Evolutionary conservation across 2,797 vertebrate genomes (phyloP).

Genomic region (Enteromius radiatus): DNA sequence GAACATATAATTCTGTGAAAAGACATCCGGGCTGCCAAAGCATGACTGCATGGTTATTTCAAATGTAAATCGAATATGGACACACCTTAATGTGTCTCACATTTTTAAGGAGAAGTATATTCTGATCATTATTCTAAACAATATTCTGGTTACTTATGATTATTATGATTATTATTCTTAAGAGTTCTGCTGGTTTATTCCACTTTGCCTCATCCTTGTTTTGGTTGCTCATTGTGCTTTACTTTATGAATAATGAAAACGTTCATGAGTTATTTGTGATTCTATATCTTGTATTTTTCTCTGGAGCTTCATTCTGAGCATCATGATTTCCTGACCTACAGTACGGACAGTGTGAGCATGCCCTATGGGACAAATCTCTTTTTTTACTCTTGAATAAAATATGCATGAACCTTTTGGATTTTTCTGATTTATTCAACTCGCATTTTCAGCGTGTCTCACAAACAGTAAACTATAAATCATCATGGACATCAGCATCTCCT

Average conservation of each 20-base stretch:
- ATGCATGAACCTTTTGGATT: conserved; percentile 83
- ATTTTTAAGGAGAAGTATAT: conserved; percentile 75
- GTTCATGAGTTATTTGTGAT: conserved; percentile 58
- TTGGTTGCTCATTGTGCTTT: conserved; percentile 78
- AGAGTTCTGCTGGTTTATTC: conserved; percentile 78
- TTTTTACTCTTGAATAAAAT: conserved; percentile 92
- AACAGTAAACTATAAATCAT: neutral
- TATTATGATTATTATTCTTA: conserved; percentile 78
- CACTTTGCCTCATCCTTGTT: conserved; percentile 75
- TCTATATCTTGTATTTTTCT: conserved; percentile 70
- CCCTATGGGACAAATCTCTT: conserved; percentile 84
- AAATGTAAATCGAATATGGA: conserved; percentile 71
- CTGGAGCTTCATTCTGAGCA: conserved; percentile 61
- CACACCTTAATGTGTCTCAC: conserved; percentile 70
- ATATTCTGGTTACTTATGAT: conserved; percentile 78
- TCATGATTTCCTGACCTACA: conserved; percentile 75
- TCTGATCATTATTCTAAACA: conserved; percentile 71
- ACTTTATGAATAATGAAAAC: conserved; percentile 72
- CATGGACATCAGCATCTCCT: neutral
- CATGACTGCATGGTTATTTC: conserved; percentile 84
- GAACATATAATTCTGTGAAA: conserved; percentile 76
- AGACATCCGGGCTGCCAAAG: conserved; percentile 75
- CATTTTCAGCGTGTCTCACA: neutral
- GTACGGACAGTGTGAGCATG: conserved; percentile 85
- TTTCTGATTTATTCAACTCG: conserved; percentile 24